Evolutionary conservation across 1,140 invertebrate species (phyloP), one percentile per base, ranked within the genome.

Genomic region (Ooceraea biroi): DNA sequence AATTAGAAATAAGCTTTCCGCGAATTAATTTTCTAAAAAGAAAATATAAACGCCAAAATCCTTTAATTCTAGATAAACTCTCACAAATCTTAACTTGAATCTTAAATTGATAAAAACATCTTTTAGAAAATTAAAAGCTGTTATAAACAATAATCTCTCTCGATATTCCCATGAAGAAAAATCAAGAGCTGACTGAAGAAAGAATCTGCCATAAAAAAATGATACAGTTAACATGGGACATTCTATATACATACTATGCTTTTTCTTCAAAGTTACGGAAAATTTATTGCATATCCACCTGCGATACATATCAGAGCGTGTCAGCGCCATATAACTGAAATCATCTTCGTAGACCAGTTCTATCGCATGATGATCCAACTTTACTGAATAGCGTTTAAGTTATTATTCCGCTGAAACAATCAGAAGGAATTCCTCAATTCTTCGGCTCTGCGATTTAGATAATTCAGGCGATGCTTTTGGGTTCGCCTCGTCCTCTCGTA

Each of bases 401-500:
- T 17, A 30, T 50, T n/a, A 50, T n/a, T 5, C 41, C 44, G 36
- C 19, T 30, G 14, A 7, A 69, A 57, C 36, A 46, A 7, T 7
- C 36, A 7, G 25, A 44, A 25, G 12, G n/a, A 12, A 57, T 55
- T 27, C 1, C n/a, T 12, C 14, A 50, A 46, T 52, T 41, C 8
- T 48, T 30, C 73, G 58, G 30, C 14, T 77, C 3, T 4, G 14
- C 61, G 48, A 80, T 80, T 69, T 46, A 71, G 12, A 46, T 46
- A 30, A 57, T 71, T 71, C 69, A 69, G 25, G 25, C 19, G 41
- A 61, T 46, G 36, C 25, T 57, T 27, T 77, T 83, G 46, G 10
- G 25, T 65, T 66, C 25, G 36, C 50, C 41, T 55, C 12, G 30
- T 77, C 61, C 50, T 78, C 46, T 86, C 55, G 46, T 61, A 76